Evolutionary conservation across 2,113 vertebrate genomes (phyloP), one percentile per base, ranked within the genome.

Genomic region (Semnornis frantzii): DNA sequence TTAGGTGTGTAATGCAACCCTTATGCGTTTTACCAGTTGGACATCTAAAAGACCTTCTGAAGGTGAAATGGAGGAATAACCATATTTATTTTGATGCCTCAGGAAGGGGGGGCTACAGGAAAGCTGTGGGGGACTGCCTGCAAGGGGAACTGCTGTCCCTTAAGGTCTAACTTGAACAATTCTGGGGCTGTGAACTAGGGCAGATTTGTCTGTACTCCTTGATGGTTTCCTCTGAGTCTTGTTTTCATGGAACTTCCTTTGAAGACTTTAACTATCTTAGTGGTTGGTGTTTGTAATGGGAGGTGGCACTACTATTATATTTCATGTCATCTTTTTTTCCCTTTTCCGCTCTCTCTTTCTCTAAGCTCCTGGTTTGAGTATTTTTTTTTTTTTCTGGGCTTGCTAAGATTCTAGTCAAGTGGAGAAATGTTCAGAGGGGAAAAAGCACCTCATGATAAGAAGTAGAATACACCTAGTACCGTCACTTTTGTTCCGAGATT

Each of bases 81-180:
- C 5, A 8, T 12, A 9, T 46, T 27, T 16, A 37, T 87, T 57
- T 20, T 17, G 39, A 10, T 42, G 18, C 31, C 37, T 42, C 6
- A 19, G 65, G 25, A 28, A 55, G 27, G 27, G 23, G 23, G 11
- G 50, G 21, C 50, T 52, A 12, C 50, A 52, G 50, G 50, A 52
- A 12, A 52, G 50, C 23, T 24, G 50, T 21, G 50, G 23, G 50
- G 50, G 50, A 52, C 50, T 24, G 50, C 24, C 24, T 52, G 24
- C 21, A 24, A 23, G 12, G 50, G 48, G 48, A 79, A 2, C 28
- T 18, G 15, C 48, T 0, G 0, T 59, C 13, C 19, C 12, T 68
- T 37, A 48, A 0, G 2, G 28, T 27, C 19, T 79, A 9, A 8
- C 19, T 57, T 34, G 42, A 28, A 14, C 5, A 15, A 62, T 7